phyloP scores from a whole-genome alignment of 2,113 vertebrate species.

The Columba janthina region DNA sequence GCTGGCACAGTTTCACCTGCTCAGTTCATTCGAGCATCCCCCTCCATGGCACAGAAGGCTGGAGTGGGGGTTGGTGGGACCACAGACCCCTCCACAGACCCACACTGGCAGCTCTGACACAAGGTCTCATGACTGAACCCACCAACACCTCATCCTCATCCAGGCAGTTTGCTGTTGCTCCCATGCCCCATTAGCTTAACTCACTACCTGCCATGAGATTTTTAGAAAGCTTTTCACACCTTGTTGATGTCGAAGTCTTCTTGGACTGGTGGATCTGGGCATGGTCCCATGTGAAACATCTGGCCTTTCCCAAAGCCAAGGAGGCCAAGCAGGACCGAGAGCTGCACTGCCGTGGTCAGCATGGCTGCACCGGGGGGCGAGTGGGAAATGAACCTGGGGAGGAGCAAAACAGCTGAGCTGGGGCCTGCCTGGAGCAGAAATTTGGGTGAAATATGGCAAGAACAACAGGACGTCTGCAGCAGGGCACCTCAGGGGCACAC shows the following conservation, averaged over 20 bases:
- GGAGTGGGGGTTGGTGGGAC: neutral
- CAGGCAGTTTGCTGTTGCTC: neutral
- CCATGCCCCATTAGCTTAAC: neutral
- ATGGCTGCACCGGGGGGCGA: neutral
- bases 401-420: neutral
- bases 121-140: neutral
- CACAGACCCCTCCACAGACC: accelerated
- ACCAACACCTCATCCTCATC: neutral
- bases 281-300: conserved; percentile 83
- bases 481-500: neutral
- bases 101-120: neutral
- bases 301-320: conserved; percentile 68
- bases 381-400: neutral
- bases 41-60: accelerated
- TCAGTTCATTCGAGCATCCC: accelerated
- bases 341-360: neutral
- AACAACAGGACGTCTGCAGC: neutral
- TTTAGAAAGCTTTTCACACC: conserved; percentile 68
- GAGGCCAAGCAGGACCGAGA: conserved; percentile 40
- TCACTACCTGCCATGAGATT: accelerated
- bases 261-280: conserved; percentile 84
- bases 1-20: neutral
- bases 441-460: accelerated
- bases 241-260: conserved; percentile 80
- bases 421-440: neutral